A percentile compares a stretch with the other conserved stretches of the same genome.
These are phyloP conservation scores for Daptonema setosum DNA, from an alignment of 2,888 invertebrate species.

Conservation along the genomic window DNA sequence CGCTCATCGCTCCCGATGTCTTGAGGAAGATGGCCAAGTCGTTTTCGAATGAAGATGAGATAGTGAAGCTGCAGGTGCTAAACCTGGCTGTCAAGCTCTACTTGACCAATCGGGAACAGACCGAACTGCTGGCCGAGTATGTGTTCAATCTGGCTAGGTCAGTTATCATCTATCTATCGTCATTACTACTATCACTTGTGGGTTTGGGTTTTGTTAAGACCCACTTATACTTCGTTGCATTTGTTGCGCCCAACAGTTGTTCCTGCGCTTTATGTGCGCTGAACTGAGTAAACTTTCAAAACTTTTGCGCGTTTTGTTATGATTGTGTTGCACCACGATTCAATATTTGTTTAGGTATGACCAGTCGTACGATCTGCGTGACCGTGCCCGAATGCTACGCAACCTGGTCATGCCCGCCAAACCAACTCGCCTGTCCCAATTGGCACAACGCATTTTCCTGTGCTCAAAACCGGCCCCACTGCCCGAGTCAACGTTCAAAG, in stretches of 20 bases:
- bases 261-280: no score
- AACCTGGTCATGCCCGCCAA: slow-evolving; percentile 46
- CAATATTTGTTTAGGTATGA: no score
- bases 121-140: slow-evolving; percentile 65
- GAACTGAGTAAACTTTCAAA: no score
- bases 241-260: no score
- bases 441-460: slow-evolving; percentile 59
- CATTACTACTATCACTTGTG: no score
- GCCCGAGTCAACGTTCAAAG: slow-evolving; percentile 44
- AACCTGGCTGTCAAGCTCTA: slow-evolving; percentile 82
- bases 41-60: slow-evolving; percentile 68
- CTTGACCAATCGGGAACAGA: slow-evolving; percentile 63
- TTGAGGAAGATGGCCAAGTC: slow-evolving; percentile 66
- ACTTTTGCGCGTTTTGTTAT: no score
- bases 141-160: slow-evolving; percentile 72
- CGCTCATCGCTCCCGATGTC: slow-evolving; percentile 67
- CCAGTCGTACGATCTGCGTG: slow-evolving; percentile 79
- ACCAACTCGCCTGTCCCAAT: slow-evolving; percentile 26
- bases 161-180: no score
- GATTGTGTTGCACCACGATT: no score
- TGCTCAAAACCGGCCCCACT: slow-evolving; percentile 80
- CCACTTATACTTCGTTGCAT: no score
- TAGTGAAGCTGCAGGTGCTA: slow-evolving; percentile 79
- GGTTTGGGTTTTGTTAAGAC: no score
- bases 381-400: slow-evolving; percentile 60